These are phyloP conservation scores for Acanthisitta chloris DNA, from an alignment of 2,113 vertebrate genomes.

Conservation along the genomic window DNA sequence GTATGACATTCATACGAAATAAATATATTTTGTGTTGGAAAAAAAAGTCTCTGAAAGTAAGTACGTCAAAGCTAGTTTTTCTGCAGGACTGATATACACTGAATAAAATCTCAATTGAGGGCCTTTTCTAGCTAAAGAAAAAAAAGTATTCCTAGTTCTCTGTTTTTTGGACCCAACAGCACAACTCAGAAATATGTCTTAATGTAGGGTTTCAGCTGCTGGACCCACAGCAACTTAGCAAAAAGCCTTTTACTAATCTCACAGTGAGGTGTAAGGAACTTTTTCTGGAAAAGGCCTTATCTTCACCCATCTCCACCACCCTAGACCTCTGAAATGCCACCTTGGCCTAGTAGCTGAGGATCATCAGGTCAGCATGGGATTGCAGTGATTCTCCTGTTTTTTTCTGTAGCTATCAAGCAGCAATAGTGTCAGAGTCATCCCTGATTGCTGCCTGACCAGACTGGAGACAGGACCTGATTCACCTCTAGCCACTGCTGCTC, in stretches of 20 bases:
- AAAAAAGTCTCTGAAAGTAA: not conserved
- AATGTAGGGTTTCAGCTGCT: not conserved
- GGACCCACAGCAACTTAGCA: not conserved
- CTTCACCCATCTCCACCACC: not conserved
- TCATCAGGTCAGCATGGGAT: no score
- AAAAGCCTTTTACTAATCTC: not conserved
- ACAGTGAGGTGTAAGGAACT: not conserved
- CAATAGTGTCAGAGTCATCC: not conserved
- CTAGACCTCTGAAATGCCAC: not conserved
- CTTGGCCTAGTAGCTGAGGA: not conserved
- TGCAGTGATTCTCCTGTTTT: not conserved
- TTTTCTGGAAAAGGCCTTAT: not conserved
- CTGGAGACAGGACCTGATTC: fast-evolving
- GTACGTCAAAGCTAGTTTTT: not conserved
- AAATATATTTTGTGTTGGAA: not conserved
- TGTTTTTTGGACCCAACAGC: not conserved
- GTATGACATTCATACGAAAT: not conserved
- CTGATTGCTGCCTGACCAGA: not conserved
- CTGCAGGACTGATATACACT: not conserved
- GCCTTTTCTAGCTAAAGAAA: not conserved
- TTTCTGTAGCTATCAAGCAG: not conserved
- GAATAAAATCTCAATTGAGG: not conserved
- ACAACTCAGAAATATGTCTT: not conserved
- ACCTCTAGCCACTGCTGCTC: not conserved
- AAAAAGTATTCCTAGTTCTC: not conserved